These are phyloP conservation scores for Machaerirhynchus nigripectus DNA, from an alignment of 2,113 vertebrate species.

Conservation along the genomic window DNA sequence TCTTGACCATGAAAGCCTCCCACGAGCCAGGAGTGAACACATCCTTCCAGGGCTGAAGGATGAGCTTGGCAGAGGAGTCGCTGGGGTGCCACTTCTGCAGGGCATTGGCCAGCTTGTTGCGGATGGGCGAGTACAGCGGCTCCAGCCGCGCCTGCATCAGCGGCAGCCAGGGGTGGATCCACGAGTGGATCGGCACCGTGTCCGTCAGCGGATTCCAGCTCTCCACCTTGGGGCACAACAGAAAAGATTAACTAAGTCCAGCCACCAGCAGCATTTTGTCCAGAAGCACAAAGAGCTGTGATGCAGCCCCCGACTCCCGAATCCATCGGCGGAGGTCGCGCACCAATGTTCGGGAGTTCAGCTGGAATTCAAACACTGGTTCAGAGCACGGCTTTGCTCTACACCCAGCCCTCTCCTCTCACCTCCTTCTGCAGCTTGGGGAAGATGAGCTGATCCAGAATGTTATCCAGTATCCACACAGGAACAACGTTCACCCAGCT, in stretches of 20 bases:
- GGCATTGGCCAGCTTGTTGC: slow-evolving; percentile 90
- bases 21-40: slow-evolving; percentile 95
- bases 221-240: slow-evolving; percentile 79
- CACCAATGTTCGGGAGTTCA: accelerated
- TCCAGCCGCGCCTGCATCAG: slow-evolving; percentile 90
- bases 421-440: slow-evolving; percentile 97
- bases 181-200: slow-evolving; percentile 96
- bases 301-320: accelerated
- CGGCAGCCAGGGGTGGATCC: slow-evolving; percentile 97
- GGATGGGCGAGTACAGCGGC: slow-evolving; percentile 91
- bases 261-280: not conserved
- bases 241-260: too few relatives aligned
- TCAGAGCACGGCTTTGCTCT: not conserved
- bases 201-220: slow-evolving; percentile 96
- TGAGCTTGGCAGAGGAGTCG: slow-evolving; percentile 92
- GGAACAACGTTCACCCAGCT: slow-evolving; percentile 89
- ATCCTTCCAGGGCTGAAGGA: slow-evolving; percentile 96
- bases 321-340: accelerated
- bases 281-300: not conserved
- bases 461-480: slow-evolving; percentile 89
- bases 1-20: slow-evolving; percentile 99
- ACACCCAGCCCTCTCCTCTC: accelerated
- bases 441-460: slow-evolving; percentile 94
- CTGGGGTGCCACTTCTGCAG: slow-evolving; percentile 98
- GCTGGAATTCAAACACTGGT: not conserved